A percentile compares a stretch with the other conserved stretches of the same genome.
Evolutionary conservation across 1,140 invertebrate species (phyloP).

Genomic region (Drosophila seguyi): DNA sequence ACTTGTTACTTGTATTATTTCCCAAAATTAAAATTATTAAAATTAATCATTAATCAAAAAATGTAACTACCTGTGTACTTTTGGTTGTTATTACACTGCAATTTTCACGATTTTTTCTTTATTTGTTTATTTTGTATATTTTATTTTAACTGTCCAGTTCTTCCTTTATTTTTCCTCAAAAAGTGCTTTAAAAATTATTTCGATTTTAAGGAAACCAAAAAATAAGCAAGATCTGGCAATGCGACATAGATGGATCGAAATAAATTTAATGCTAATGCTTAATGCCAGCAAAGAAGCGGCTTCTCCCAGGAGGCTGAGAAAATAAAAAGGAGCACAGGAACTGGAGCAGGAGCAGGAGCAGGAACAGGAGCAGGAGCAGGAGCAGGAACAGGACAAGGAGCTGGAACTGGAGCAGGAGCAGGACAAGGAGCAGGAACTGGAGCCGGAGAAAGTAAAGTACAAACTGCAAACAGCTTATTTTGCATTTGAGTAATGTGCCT

Average conservation of each 20-base stretch:
- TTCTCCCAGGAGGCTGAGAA: conserved; percentile 32
- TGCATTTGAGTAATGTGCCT: conserved; percentile 73
- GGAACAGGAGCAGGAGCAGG: too few species aligned
- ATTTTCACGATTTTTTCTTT: background rate
- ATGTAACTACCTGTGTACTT: too few species aligned
- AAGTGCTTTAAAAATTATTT: conserved; percentile 4
- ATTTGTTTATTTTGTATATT: too few species aligned
- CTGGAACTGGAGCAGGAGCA: too few species aligned
- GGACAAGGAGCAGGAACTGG: too few species aligned
- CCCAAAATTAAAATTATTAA: too few species aligned
- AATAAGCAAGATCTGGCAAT: background rate
- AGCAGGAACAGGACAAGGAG: too few species aligned
- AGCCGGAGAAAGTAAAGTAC: conserved; percentile 3
- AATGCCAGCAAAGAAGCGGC: conserved; percentile 12
- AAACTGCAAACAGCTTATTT: conserved; percentile 63
- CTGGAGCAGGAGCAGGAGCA: background rate
- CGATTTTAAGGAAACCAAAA: conserved; percentile 1
- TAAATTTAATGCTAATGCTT: conserved; percentile 72
- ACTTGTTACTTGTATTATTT: too few species aligned
- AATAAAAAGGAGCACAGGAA: background rate
- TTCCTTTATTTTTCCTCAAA: too few species aligned
- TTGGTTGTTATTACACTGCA: too few species aligned
- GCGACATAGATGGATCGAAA: conserved; percentile 59
- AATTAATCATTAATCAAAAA: too few species aligned
- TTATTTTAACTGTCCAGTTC: background rate